Evolutionary conservation across 2,888 invertebrate genomes (phyloP).

Genomic region (Endotricha flammealis): DNA sequence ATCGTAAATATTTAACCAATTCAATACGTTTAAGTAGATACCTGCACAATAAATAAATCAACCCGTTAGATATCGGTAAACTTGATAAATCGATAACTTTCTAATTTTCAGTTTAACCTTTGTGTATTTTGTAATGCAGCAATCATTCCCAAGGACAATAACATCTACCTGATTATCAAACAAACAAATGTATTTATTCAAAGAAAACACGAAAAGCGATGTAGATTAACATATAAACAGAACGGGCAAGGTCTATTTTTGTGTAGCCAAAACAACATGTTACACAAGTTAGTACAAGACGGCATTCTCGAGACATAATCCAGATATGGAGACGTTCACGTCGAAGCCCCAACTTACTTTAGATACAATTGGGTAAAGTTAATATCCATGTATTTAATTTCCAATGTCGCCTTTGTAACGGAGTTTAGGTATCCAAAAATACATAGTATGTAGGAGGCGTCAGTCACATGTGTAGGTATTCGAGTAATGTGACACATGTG

Average conservation of each 20-base stretch:
- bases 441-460: constrained; percentile 67
- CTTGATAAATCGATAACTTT: too few species aligned
- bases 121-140: too few species aligned
- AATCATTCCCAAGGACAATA: background rate
- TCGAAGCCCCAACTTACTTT: background rate
- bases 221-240: background rate
- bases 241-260: background rate
- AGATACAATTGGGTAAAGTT: background rate
- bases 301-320: background rate
- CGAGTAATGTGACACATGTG: constrained; percentile 61
- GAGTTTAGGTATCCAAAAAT: constrained; percentile 59
- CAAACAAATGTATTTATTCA: background rate
- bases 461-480: constrained; percentile 70
- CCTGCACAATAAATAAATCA: too few species aligned
- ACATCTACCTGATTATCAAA: too few species aligned
- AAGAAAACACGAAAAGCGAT: background rate
- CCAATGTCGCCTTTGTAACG: background rate
- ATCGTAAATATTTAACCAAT: too few species aligned
- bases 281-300: background rate
- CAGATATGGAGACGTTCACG: background rate
- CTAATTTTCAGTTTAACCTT: too few species aligned
- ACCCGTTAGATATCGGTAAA: too few species aligned
- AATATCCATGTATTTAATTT: background rate
- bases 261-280: background rate
- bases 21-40: too few species aligned